Base-by-base conservation (phyloP, 2,113 vertebrate species). In the Solenodon paradoxus region DNA sequence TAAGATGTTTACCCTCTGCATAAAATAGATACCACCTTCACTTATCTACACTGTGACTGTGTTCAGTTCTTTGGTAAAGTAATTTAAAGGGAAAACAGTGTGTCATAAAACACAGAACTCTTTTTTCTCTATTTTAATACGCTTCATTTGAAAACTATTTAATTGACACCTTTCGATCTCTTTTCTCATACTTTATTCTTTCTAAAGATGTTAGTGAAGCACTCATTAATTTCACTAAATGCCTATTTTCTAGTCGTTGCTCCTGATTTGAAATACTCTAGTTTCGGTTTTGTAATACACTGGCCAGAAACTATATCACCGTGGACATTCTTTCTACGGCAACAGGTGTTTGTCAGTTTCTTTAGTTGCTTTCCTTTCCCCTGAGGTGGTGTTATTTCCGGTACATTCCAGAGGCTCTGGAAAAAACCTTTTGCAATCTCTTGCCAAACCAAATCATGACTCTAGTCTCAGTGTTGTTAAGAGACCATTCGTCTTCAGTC, bases 351-450 rank as follows among this genome's bases (percentile, higher is more conserved):
- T 95, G 69, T 64, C 90, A 72, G 71, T 75, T 95, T 94, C 88
- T 97, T 96, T 88, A 94, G 69, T 57, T 71, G 87, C 92, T 96
- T 97, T 68, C 95, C 94, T 96, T 75, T 97, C 95, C 97, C 63
- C 92, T 96, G 92, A 98, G 97, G 66, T 95, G 81, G 88, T 66
- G 53, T 97, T 92, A 75, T 98, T 97, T 98, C 90, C 96, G 75
- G 59, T 95, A 81, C 79, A 93, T 68, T 4, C 91, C 97, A 91
- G 95, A 96, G 68, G 78, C 96, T 63, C 84, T 82, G 90, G 55
- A 90, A 95, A 88, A 92, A 96, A 92, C 61, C 71, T 49, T 94
- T 51, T 64, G 49, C 55, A 69, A 10, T 78, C 71, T 92, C 87
- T 78, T 69, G 72, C 87, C 92, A 92, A 95, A 40, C 57, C 94